These are phyloP conservation scores for Bryconaethiops microstoma DNA, from an alignment of 2,797 vertebrate species.

Conservation along the genomic window DNA sequence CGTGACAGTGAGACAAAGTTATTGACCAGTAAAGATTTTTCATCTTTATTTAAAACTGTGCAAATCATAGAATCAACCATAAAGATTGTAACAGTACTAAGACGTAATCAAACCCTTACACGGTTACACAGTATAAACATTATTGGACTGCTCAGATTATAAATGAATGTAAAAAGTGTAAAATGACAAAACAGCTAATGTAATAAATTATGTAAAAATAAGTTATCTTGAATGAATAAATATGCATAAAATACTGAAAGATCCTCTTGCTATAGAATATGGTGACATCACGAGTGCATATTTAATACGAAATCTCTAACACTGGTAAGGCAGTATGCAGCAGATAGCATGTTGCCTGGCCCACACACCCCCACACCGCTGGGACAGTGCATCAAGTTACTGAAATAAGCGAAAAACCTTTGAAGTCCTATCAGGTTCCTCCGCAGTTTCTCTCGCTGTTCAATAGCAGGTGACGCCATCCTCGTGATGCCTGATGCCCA, in stretches of 20 bases:
- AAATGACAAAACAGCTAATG: neutral
- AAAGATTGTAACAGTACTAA: neutral
- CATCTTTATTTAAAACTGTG: slow-evolving; percentile 22
- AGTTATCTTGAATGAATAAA: slow-evolving; percentile 17
- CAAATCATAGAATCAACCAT: neutral
- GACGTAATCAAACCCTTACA: neutral
- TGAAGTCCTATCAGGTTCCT: slow-evolving; percentile 28
- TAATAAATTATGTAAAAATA: slow-evolving; percentile 18
- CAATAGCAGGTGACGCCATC: slow-evolving; percentile 8
- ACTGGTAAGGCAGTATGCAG: neutral
- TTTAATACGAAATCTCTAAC: neutral
- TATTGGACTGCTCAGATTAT: neutral
- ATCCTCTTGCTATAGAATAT: neutral
- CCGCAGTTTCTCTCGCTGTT: neutral
- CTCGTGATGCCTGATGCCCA: slow-evolving; percentile 7
- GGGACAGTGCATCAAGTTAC: slow-evolving; percentile 4
- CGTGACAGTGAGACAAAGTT: no score
- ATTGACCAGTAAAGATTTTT: neutral
- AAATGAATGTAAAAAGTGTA: neutral
- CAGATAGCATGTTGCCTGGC: neutral
- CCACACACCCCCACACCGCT: neutral
- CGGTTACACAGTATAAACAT: slow-evolving; percentile 12
- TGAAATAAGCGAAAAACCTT: slow-evolving; percentile 9
- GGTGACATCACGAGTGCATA: neutral
- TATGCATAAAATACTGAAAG: slow-evolving; percentile 14